phyloP scores from a whole-genome alignment of 2,888 invertebrate genomes.

The Cephalotes varians region DNA sequence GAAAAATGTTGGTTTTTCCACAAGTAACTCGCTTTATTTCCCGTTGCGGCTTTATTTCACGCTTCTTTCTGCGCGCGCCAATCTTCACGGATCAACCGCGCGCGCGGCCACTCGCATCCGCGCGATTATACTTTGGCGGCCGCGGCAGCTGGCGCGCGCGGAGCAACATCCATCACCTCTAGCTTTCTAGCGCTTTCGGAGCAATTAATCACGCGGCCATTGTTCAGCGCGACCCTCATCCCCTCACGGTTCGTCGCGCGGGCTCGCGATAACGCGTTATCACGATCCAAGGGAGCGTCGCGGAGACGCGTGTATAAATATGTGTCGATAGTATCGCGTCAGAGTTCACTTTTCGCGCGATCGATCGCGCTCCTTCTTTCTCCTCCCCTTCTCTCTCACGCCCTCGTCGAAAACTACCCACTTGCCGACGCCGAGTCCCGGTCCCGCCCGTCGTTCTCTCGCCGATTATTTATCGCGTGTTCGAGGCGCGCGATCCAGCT shows the following conservation, averaged over 20 bases:
- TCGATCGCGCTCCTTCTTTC: slow-evolving; percentile 47
- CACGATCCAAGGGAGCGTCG: slow-evolving; percentile 68
- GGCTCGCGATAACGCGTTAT: slow-evolving; percentile 71
- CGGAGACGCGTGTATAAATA: slow-evolving; percentile 64
- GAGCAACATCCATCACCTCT: slow-evolving; percentile 74
- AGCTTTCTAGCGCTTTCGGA: slow-evolving; percentile 73
- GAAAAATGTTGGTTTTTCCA: neutral
- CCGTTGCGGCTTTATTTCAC: neutral
- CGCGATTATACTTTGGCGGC: slow-evolving; percentile 55
- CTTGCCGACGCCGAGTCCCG: neutral
- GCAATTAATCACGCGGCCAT: slow-evolving; percentile 76
- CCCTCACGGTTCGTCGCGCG: slow-evolving; percentile 17
- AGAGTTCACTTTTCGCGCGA: slow-evolving; percentile 60
- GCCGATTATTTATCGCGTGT: slow-evolving; percentile 28
- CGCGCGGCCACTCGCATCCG: slow-evolving; percentile 35
- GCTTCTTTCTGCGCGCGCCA: slow-evolving; percentile 12
- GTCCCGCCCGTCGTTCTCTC: neutral
- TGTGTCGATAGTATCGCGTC: slow-evolving; percentile 64
- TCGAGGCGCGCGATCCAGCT: slow-evolving; percentile 11
- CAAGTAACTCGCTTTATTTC: slow-evolving; percentile 15
- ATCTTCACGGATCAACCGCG: slow-evolving; percentile 36
- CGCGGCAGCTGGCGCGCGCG: slow-evolving; percentile 62
- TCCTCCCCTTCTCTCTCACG: too few species aligned
- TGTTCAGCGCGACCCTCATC: slow-evolving; percentile 57
- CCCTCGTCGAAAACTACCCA: neutral